Conservation (phyloP, 2,113 vertebrate genomes). For the Podilymbus podiceps region DNA sequence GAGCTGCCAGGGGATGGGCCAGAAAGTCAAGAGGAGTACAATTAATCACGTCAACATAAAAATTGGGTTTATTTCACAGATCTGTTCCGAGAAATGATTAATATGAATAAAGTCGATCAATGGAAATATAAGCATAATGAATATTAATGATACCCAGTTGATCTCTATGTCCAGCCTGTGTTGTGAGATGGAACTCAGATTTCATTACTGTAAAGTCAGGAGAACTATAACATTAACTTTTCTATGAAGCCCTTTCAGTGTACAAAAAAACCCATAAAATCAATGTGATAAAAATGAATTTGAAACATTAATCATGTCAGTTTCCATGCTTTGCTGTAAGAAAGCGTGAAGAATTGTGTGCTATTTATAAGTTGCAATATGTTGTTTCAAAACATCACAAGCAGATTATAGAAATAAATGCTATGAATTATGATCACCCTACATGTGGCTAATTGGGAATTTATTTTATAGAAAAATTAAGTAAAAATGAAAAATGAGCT, state of each 20-base stretch:
- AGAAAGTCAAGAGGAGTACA: not conserved
- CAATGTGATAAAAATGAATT: not conserved
- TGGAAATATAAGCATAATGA: not conserved
- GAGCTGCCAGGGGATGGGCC: not conserved
- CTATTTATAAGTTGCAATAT: not conserved
- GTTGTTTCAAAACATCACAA: not conserved
- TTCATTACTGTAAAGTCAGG: not conserved
- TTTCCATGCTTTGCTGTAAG: not conserved
- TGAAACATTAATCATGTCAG: not conserved
- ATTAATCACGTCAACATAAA: not conserved
- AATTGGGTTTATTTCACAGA: not conserved
- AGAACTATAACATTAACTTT: not conserved
- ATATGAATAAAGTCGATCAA: not conserved
- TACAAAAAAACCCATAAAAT: not conserved
- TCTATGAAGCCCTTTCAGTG: not conserved
- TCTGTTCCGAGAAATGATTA: not conserved
- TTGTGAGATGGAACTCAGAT: rapidly evolving
- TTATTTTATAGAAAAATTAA: not conserved
- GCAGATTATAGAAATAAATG: not conserved
- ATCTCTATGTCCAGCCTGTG: not conserved
- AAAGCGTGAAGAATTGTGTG: not conserved
- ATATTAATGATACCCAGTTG: not conserved
- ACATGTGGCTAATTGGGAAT: not conserved
- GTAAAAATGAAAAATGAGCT: not conserved
- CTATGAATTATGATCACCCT: not conserved